Conservation (phyloP, 1,140 invertebrate genomes). For the Tribolium castaneum region DNA sequence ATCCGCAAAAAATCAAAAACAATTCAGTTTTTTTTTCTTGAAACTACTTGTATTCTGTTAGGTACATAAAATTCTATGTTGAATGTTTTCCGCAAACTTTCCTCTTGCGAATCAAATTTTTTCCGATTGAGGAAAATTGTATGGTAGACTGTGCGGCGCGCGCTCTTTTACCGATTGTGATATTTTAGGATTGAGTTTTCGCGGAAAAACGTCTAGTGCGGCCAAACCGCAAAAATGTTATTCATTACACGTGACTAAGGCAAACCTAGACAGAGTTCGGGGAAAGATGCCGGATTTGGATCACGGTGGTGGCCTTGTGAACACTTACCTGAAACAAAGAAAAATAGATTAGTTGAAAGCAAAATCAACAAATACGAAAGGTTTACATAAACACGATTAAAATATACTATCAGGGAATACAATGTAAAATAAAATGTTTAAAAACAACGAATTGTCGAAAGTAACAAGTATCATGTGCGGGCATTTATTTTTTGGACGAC, state of each 20-base stretch:
- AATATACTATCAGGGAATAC: too few relatives aligned
- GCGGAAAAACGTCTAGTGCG: background rate
- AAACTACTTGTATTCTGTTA: too few relatives aligned
- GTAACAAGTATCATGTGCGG: too few relatives aligned
- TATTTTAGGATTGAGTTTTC: background rate
- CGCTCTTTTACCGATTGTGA: background rate
- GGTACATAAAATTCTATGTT: too few relatives aligned
- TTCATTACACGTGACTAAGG: conserved; percentile 8
- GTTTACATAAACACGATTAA: too few relatives aligned
- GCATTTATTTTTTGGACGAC: too few relatives aligned
- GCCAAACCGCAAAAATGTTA: conserved; percentile 19
- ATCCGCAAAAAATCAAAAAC: conserved; percentile 27
- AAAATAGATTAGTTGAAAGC: background rate
- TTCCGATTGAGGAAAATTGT: background rate
- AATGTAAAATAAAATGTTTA: too few relatives aligned
- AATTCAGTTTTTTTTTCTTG: background rate
- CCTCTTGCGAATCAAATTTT: background rate
- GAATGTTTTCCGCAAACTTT: conserved; percentile 23
- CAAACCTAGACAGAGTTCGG: background rate
- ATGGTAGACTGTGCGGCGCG: background rate
- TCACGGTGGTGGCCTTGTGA: background rate
- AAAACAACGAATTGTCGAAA: too few relatives aligned
- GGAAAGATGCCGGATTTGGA: background rate
- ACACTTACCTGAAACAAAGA: background rate
- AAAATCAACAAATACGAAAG: too few relatives aligned